These are phyloP conservation scores for Tethea ocularis DNA, from an alignment of 2,888 invertebrate genomes.

Conservation along the genomic window DNA sequence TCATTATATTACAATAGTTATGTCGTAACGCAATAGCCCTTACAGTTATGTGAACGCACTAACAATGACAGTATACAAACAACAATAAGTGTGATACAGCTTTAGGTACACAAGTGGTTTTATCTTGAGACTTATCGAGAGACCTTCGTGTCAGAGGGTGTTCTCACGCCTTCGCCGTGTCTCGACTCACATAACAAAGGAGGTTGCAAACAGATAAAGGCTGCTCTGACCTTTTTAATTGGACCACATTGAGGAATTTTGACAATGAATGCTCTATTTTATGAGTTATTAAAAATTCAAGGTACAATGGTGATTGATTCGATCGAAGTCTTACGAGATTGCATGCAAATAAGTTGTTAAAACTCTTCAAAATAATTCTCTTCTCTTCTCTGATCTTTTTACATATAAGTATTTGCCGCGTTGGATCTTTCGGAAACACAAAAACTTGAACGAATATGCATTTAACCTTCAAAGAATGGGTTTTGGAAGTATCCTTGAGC, in stretches of 20 bases:
- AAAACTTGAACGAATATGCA: too few species aligned
- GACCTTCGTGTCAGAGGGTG: slow-evolving; percentile 43
- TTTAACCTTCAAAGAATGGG: too few species aligned
- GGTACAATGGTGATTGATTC: background rate
- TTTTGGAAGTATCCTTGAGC: too few species aligned
- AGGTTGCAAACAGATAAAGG: slow-evolving; percentile 38
- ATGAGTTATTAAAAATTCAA: background rate
- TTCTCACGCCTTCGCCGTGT: slow-evolving; percentile 56
- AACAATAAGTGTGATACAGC: slow-evolving; percentile 51
- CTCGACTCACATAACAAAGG: slow-evolving; percentile 41
- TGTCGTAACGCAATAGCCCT: slow-evolving; percentile 63
- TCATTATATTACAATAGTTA: slow-evolving; percentile 60
- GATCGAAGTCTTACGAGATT: background rate
- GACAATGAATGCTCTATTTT: background rate
- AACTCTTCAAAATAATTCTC: background rate
- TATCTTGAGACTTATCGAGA: slow-evolving; percentile 38
- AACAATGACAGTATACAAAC: slow-evolving; percentile 57
- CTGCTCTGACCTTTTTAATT: slow-evolving; percentile 25
- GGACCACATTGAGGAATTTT: slow-evolving; percentile 7
- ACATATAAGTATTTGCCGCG: too few species aligned
- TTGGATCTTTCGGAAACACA: too few species aligned
- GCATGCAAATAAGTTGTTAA: background rate
- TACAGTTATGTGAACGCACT: slow-evolving; percentile 61
- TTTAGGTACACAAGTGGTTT: slow-evolving; percentile 19
- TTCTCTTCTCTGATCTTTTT: background rate